phyloP scores from a whole-genome alignment of 2,888 invertebrate species.

The Callosobruchus maculatus region DNA sequence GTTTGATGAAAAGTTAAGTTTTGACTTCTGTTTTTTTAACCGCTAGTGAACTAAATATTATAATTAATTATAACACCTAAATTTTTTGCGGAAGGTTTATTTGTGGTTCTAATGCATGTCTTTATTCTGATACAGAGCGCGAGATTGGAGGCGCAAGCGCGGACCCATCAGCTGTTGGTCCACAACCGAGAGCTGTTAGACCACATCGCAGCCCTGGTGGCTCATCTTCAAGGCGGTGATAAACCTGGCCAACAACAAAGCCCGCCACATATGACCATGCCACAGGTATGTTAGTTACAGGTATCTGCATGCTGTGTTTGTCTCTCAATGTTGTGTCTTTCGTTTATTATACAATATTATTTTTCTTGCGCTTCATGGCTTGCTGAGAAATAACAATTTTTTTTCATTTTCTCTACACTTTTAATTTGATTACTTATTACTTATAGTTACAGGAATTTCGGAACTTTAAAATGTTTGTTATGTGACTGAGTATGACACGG shows the following conservation, averaged over 20 bases:
- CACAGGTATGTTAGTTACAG: constrained; percentile 56
- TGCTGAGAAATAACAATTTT: background rate
- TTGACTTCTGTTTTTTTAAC: too few relatives aligned
- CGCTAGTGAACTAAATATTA: too few relatives aligned
- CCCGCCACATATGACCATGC: constrained; percentile 62
- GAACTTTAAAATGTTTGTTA: too few relatives aligned
- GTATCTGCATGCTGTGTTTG: background rate
- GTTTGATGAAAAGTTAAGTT: too few relatives aligned
- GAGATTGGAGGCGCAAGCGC: constrained; percentile 58
- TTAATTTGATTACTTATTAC: too few relatives aligned
- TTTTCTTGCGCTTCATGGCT: background rate
- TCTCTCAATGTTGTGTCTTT: background rate
- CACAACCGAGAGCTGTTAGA: constrained; percentile 94
- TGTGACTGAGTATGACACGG: too few relatives aligned
- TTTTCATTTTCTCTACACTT: too few relatives aligned
- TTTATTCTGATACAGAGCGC: constrained; percentile 37
- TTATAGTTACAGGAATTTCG: too few relatives aligned
- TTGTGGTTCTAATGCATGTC: background rate
- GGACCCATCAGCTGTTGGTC: constrained; percentile 89
- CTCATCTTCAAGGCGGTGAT: constrained; percentile 85
- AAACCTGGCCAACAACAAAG: constrained; percentile 51
- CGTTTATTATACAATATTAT: background rate
- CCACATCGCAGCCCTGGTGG: constrained; percentile 88
- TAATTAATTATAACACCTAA: too few relatives aligned
- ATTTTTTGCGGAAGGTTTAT: too few relatives aligned